phyloP scores from a whole-genome alignment of 1,140 invertebrate genomes.

The Grapholita molesta region DNA sequence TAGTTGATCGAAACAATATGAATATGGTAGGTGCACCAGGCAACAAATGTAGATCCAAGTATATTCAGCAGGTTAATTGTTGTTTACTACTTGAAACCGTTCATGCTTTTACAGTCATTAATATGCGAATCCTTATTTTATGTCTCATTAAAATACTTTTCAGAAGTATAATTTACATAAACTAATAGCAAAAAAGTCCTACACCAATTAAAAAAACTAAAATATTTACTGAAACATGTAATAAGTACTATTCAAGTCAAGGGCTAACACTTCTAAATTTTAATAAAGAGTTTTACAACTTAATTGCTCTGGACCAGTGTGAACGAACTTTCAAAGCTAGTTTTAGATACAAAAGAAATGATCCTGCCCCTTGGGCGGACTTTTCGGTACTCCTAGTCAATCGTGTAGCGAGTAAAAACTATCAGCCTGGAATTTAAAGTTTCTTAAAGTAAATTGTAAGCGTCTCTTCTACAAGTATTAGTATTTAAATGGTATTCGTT shows the following conservation, averaged over 20 bases:
- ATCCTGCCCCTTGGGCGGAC: not conserved
- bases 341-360: not conserved
- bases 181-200: not conserved
- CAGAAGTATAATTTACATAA: not conserved
- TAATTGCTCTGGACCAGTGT: not conserved
- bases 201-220: not conserved
- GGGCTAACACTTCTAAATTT: not conserved
- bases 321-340: conserved; percentile 10
- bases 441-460: not conserved
- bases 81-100: too few relatives aligned
- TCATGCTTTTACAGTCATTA: too few relatives aligned
- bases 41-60: too few relatives aligned
- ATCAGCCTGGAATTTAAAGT: not conserved
- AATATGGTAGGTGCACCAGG: too few relatives aligned
- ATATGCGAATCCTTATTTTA: too few relatives aligned
- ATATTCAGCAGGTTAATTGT: too few relatives aligned
- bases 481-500: not conserved
- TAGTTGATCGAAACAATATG: too few relatives aligned
- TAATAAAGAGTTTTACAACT: not conserved
- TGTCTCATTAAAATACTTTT: too few relatives aligned
- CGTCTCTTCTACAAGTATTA: not conserved
- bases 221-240: not conserved
- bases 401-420: not conserved
- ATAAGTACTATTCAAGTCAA: not conserved
- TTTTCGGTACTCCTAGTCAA: not conserved